phyloP scores from a whole-genome alignment of 2,113 vertebrate species.

The Dinomys branickii region DNA sequence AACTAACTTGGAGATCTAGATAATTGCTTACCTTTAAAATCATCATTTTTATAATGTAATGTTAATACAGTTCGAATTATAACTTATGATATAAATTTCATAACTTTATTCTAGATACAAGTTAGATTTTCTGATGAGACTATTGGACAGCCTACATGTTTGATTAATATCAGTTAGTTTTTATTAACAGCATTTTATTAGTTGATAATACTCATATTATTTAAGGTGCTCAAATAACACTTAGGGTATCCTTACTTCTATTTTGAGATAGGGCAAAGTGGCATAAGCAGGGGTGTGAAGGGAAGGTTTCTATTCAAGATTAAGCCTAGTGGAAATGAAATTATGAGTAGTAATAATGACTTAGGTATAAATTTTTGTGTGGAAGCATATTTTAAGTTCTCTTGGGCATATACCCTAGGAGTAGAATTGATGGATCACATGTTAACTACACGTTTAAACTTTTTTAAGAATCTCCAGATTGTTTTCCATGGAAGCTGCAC shows the following conservation, averaged over 20 bases:
- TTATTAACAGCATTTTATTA: background rate
- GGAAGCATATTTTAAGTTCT: background rate
- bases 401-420: background rate
- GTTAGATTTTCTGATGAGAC: background rate
- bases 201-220: slow-evolving; percentile 15
- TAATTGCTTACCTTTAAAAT: background rate
- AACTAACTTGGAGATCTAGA: background rate
- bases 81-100: background rate
- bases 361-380: background rate
- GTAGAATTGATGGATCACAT: background rate
- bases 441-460: background rate
- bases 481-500: background rate
- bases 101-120: background rate
- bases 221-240: background rate
- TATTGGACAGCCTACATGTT: background rate
- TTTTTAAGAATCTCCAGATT: background rate
- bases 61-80: slow-evolving; percentile 4
- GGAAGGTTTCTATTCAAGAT: background rate
- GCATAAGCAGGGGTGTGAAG: background rate
- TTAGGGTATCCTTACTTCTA: background rate
- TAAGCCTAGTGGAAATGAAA: background rate
- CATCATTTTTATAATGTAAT: background rate
- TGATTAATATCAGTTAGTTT: background rate
- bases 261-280: background rate
- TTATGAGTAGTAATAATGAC: background rate